These are phyloP conservation scores for Parotia lawesii DNA, from an alignment of 2,113 vertebrate genomes.

Conservation along the genomic window DNA sequence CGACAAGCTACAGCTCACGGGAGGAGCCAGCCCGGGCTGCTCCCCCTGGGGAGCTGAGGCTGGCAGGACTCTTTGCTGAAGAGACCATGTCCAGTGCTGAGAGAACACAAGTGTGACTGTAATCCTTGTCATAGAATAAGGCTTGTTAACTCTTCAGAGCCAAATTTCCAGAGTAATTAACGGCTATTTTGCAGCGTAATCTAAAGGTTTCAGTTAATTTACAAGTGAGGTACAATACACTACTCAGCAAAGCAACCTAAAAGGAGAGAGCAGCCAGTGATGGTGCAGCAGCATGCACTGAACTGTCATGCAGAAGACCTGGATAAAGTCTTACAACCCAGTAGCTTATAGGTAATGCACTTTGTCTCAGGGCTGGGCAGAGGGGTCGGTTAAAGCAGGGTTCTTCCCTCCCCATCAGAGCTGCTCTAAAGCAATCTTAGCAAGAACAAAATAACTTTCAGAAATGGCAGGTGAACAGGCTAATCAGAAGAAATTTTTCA, in stretches of 20 bases:
- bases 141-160: conserved; percentile 64
- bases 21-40: neutral
- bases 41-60: neutral
- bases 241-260: conserved; percentile 71
- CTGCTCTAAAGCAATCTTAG: conserved; percentile 56
- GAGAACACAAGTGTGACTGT: neutral
- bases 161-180: conserved; percentile 70
- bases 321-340: conserved; percentile 31
- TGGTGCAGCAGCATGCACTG: conserved; percentile 76
- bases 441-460: conserved; percentile 57
- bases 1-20: neutral
- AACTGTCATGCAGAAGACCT: conserved; percentile 75
- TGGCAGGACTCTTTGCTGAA: neutral
- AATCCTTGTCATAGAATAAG: conserved; percentile 70
- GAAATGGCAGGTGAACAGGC: conserved; percentile 50
- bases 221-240: conserved; percentile 67
- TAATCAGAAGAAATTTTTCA: conserved; percentile 18
- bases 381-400: neutral
- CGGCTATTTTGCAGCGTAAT: conserved; percentile 58
- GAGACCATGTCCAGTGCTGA: neutral
- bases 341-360: conserved; percentile 26
- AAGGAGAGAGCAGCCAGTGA: conserved; percentile 65
- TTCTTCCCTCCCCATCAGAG: conserved; percentile 47
- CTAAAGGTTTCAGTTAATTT: conserved; percentile 65
- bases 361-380: neutral